phyloP scores from a whole-genome alignment of 1,140 invertebrate species.

The Meloidogyne floridensis region DNA sequence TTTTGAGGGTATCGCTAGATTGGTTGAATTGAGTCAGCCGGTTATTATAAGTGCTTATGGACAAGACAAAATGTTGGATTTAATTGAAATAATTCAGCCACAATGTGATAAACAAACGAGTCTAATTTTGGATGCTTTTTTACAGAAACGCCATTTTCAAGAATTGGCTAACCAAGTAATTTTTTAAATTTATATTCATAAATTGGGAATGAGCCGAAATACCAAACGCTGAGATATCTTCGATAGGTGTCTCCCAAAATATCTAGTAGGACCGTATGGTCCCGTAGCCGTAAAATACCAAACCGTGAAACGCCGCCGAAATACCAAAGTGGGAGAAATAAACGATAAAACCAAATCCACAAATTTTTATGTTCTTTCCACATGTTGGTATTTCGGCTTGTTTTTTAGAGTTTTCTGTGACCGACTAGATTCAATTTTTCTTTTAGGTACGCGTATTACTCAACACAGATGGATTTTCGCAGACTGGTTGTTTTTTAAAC shows the following conservation, averaged over 20 bases:
- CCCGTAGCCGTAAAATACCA: too few species aligned
- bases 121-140: slow-evolving; percentile 77
- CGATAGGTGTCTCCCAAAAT: too few species aligned
- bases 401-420: too few species aligned
- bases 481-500: slow-evolving; percentile 19
- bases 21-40: slow-evolving; percentile 87
- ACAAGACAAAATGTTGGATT: slow-evolving; percentile 55
- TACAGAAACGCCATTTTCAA: slow-evolving; percentile 71
- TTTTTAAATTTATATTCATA: not conserved
- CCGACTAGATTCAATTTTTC: not conserved
- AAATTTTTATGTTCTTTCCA: too few species aligned
- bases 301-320: too few species aligned
- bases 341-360: too few species aligned
- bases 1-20: slow-evolving; percentile 84
- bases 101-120: slow-evolving; percentile 80
- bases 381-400: too few species aligned
- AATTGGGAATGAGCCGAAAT: too few species aligned
- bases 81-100: slow-evolving; percentile 70
- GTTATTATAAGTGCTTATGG: slow-evolving; percentile 92
- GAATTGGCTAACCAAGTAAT: slow-evolving; percentile 44
- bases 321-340: too few species aligned
- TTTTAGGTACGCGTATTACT: slow-evolving; percentile 13
- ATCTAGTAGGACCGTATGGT: too few species aligned
- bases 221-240: too few species aligned
- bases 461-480: not conserved